Conservation (phyloP, 2,797 vertebrate genomes). For the Phataginus tricuspis region DNA sequence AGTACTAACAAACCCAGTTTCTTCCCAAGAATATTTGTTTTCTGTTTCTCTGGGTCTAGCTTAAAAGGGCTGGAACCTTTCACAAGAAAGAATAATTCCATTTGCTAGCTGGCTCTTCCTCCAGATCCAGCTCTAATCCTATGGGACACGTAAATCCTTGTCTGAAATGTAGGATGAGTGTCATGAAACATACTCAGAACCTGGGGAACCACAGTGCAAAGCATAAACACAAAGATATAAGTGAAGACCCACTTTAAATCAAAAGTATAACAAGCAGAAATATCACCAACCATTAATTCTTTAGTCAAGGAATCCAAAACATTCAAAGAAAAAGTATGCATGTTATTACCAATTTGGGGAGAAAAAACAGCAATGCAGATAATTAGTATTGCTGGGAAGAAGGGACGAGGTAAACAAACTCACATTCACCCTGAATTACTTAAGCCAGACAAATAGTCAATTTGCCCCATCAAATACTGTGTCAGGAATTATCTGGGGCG, state of each 20-base stretch:
- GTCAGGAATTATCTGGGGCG: not conserved
- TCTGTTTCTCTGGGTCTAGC: constrained; percentile 58
- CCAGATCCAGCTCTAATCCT: constrained; percentile 57
- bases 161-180: constrained; percentile 71
- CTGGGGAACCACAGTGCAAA: constrained; percentile 50
- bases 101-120: constrained; percentile 71
- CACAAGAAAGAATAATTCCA: constrained; percentile 74
- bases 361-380: not conserved
- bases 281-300: not conserved
- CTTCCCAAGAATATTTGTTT: constrained; percentile 69
- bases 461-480: not conserved
- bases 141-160: constrained; percentile 65
- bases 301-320: constrained; percentile 4
- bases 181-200: constrained; percentile 54
- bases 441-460: not conserved
- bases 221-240: not conserved
- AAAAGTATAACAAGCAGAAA: not conserved
- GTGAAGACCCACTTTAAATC: not conserved
- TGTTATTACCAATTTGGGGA: not conserved
- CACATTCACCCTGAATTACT: not conserved
- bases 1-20: constrained; percentile 72
- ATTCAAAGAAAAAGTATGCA: not conserved
- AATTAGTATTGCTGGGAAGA: not conserved
- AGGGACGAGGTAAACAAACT: not conserved
- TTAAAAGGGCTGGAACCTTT: constrained; percentile 72